phyloP scores from a whole-genome alignment of 1,140 invertebrate species.

The Calephelis nemesis region DNA sequence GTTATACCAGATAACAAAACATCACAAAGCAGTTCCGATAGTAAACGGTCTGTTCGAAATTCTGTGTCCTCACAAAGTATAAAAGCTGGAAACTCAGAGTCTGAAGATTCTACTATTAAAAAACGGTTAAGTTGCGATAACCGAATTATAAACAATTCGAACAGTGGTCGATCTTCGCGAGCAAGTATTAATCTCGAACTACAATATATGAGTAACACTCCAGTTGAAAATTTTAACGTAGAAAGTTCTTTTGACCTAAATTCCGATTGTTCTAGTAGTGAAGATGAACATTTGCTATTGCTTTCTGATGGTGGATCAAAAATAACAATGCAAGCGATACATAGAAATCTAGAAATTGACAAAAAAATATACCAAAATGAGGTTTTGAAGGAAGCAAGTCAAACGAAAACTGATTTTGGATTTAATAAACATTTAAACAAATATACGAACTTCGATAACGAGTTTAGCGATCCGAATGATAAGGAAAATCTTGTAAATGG shows the following conservation, averaged over 20 bases:
- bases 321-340: conserved; percentile 71
- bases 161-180: conserved; percentile 58
- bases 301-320: conserved; percentile 70
- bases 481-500: conserved; percentile 63
- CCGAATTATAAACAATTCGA: conserved; percentile 46
- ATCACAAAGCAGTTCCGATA: conserved; percentile 52
- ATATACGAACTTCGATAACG: conserved; percentile 67
- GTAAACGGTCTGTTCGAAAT: conserved; percentile 51
- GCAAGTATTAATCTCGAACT: conserved; percentile 67
- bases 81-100: conserved; percentile 60
- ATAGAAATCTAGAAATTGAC: conserved; percentile 42
- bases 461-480: conserved; percentile 67
- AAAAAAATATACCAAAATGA: conserved; percentile 59
- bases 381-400: conserved; percentile 61
- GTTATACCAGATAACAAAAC: conserved; percentile 47
- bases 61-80: conserved; percentile 63
- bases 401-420: conserved; percentile 50
- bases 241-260: conserved; percentile 61
- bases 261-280: conserved; percentile 73
- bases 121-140: conserved; percentile 71
- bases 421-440: conserved; percentile 66
- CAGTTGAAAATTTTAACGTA: conserved; percentile 44
- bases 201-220: conserved; percentile 56
- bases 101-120: conserved; percentile 63
- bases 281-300: conserved; percentile 75